Base-by-base conservation (phyloP, 2,888 invertebrate species). In the Piscicola geometra region DNA sequence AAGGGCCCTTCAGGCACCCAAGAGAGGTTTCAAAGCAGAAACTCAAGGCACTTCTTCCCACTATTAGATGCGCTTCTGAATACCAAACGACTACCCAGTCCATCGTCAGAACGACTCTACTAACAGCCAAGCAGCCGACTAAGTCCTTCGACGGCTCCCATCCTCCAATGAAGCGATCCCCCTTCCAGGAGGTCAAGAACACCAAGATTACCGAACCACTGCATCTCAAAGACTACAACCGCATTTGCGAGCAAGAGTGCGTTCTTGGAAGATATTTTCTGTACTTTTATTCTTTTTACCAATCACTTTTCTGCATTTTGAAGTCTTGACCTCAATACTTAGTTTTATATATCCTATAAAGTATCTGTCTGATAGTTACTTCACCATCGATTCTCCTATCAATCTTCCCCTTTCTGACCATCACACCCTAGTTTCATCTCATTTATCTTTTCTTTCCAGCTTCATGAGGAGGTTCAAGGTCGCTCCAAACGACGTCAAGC, bases 1-100 rank as follows among this genome's bases (percentile, higher is more conserved):
- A 85, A 84, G 85, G 85, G 47, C 86, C 85, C 75, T 86, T 86
- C 82, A 81, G 83, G 64, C 81, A 83, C 15, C 84, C 84, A 47
- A 76, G 75, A 18, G 82, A 82, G 3, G 85, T 85, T 15, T 83
- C 84, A 80, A 79, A 81, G 47, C 85, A 86, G 80, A 78, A 85
- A 18, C 85, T 83, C 80, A 84, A 83, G 77, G 79, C 82, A 15
- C 84, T 84, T 81, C 81, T 83, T 78, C 85, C 85, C 1, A 78
- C 82, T 0, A 79, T 86, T 52, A 81, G 84, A 75, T 84, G 84
- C 52, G 82, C 81, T 30, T 85, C 85, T 5, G 82, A 83, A 12
- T 85, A 81, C 79, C 82, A 81, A 36, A 81, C 84, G 0, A 79
- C 85, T 25, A 83, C 84, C 72, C 81, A 85, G 76, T 84, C 21